Base-by-base conservation (phyloP, 2,888 invertebrate genomes). In the Aphrophora alni region DNA sequence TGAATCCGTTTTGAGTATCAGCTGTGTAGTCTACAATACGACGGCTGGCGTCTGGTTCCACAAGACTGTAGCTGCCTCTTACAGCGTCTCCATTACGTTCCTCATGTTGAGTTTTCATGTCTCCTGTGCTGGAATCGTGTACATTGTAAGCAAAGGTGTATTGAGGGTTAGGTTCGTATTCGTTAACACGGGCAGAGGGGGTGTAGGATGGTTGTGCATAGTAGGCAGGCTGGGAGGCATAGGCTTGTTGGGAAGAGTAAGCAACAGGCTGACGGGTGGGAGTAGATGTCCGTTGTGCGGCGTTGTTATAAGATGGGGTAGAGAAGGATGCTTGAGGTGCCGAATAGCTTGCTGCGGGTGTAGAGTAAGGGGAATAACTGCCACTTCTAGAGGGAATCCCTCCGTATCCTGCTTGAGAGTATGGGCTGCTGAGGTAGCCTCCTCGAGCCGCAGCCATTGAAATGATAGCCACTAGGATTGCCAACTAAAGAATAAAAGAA, bases 141-240 rank as follows among this genome's bases (percentile, higher is more conserved):
- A 85, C 83, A 82, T 84, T 83, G 80, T 85, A 85, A 44, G 83
- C 82, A 83, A 84, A 85, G 83, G 77, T 78, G 84, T 85, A 85
- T 82, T 83, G 82, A 69, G 85, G 85, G 82, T 85, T 83, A 70
- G 85, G 84, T 83, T 85, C 85, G 84, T 85, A 84, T 72, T 85
- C 85, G 81, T 85, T 83, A 77, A 84, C 85, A 72, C 83, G 83
- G 77, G 83, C 80, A 87, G 88, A 90, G 88, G 89, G 91, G 89
- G 87, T 83, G 87, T 87, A 38, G 86, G 88, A 21, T 86, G 88
- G 10, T 87, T 86, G 17, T 87, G 88, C 78, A 84, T 82, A 21
- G 73, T 85, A 85, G 12, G 85, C 85, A 12, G 89, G 90, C 80
- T 12, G 84, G 86, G 88, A 24, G 86, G 88, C 8, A 87, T 86